phyloP scores from a whole-genome alignment of 2,113 vertebrate genomes.

The Microcebus jonahi region DNA sequence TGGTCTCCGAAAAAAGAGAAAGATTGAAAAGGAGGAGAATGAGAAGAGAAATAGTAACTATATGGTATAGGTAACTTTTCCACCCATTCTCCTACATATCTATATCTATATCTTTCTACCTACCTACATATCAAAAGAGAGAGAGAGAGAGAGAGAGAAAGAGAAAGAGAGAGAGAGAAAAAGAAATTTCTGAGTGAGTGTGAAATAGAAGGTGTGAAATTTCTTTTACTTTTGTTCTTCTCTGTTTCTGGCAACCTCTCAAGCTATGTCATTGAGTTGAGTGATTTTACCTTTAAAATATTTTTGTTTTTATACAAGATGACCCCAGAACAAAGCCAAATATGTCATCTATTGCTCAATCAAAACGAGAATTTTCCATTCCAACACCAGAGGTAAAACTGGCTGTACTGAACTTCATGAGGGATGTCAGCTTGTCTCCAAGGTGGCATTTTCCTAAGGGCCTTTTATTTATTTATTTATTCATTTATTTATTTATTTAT shows the following conservation, averaged over 20 bases:
- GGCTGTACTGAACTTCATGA: background rate
- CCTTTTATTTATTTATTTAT: background rate
- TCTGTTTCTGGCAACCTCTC: constrained; percentile 4
- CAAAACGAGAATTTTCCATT: background rate
- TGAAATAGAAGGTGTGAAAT: background rate
- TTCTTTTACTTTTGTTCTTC: background rate
- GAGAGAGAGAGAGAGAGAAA: background rate
- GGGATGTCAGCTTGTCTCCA: background rate
- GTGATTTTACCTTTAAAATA: background rate
- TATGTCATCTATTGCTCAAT: constrained; percentile 14
- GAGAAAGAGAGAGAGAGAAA: background rate
- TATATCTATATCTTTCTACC: background rate
- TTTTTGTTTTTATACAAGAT: constrained; percentile 14
- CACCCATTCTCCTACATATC: background rate
- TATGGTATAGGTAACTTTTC: background rate
- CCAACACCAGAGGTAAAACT: background rate
- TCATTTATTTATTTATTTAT: too few species aligned
- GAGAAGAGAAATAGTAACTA: background rate
- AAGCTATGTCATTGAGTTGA: background rate
- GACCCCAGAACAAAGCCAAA: constrained; percentile 36
- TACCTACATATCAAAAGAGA: too few species aligned
- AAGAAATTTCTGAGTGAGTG: background rate
- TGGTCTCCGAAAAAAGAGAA: background rate
- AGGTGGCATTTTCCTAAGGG: background rate
- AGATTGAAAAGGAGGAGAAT: background rate